Base-by-base conservation (phyloP, 2,888 invertebrate species). In the Epirrhoe tristata region DNA sequence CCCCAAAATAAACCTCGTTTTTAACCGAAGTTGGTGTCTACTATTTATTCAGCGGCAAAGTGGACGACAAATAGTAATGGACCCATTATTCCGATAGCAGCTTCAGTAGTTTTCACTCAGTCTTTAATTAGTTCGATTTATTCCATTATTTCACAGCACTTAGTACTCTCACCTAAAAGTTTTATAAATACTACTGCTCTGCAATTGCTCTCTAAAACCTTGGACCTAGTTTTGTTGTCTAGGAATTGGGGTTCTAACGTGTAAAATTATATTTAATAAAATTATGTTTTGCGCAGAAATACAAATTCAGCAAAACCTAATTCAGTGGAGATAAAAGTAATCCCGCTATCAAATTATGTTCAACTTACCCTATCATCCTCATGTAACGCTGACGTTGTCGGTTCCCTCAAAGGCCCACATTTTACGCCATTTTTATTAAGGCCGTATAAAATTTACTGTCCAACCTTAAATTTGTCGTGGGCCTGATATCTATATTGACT, bases 391-490 rank as follows among this genome's bases (percentile, higher is more conserved):
- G 71, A 73, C 68, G 54, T 59, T 17, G 57, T 58, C 60, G 32
- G 59, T 51, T 63, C 48, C 61, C 62, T 59, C 63, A 58, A 65
- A 67, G 67, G 36, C 58, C 62, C 60, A 63, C 17, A 59, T 24
- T 69, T 69, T 70, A 69, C 63, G 63, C 54, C 62, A 46, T 60
- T 73, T 78, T 80, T 78, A 77, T 75, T 51, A 59, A 24, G 36
- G 24, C 39, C 65, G 71, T 77, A 74, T 78, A 74, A 71, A 14
- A 50, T 72, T 75, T 76, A 79, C 67, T 73, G 66, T 64, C 53
- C 60, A 50, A 58, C 71, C 73, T 75, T 67, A 71, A 74, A 75
- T 73, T 69, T 70, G 71, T 67, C 58, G 52, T 56, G 51, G 58
- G 58, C 63, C 61, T 52, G 64, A 67, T 59, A 68, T 67, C 63